Evolutionary conservation across 2,797 vertebrate genomes (phyloP), one percentile per base, ranked within the genome.

Genomic region (Nannoperca australis): DNA sequence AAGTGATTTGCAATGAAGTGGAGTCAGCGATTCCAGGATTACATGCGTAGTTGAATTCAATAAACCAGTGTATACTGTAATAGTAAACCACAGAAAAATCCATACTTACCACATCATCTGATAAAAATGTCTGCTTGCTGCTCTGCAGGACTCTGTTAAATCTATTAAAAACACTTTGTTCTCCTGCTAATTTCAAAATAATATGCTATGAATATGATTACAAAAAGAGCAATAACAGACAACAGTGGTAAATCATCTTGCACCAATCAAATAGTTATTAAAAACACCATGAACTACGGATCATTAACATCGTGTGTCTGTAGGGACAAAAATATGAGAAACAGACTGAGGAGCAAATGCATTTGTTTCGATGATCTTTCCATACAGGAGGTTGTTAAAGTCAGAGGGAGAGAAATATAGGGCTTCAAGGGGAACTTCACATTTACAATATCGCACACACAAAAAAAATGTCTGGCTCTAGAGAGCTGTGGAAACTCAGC

Each of bases 1-100:
- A 89, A 91, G 83, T 79, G 82, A 87, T 89, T 81, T 79, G 61
- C 91, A 92, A 91, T 89, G 79, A 90, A 88, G 86, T 89, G 85
- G 82, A 93, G 85, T 91, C 86, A 88, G 89, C 88, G 47, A 83
- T 88, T 90, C 79, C 78, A 85, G 91, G 90, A 93, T 92, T 90
- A 88, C 85, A 91, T 78, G 89, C 89, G 89, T 83, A 88, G 87
- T 89, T 90, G 82, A 84, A 92, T 89, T 88, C 86, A 93, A 93
- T 92, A 91, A 85, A 78, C 55, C 63, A 49, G 53, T 69, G 83
- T 79, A 80, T 76, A 72, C 74, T 79, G 89, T 91, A 93, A 94
- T 87, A 89, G 82, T 85, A 93, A 88, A 84, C 91, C 89, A 78
- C 67, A 88, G 89, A 87, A 90, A 90, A 93, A 90, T 93, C 90